These are phyloP conservation scores for Dallia pectoralis DNA, from an alignment of 2,797 vertebrate genomes.

Conservation along the genomic window DNA sequence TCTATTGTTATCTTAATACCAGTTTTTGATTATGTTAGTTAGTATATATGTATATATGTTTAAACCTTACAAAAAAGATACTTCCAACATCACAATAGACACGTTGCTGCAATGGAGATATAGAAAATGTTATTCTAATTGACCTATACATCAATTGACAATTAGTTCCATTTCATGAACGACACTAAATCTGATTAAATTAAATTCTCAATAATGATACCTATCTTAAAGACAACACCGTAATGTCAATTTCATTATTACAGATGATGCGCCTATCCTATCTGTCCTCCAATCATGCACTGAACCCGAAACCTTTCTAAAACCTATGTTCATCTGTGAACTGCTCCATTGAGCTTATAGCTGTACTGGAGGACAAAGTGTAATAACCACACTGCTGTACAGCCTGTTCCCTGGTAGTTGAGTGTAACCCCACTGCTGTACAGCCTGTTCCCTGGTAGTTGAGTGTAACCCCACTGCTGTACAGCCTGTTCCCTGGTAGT, in stretches of 20 bases:
- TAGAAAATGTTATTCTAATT: not conserved
- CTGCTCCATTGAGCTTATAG: not conserved
- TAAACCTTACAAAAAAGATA: no score
- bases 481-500: constrained; percentile 72
- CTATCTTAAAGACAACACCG: no score
- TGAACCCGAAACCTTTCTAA: constrained; percentile 6
- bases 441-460: constrained; percentile 70
- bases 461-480: constrained; percentile 33
- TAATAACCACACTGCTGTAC: constrained; percentile 50
- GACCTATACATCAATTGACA: not conserved
- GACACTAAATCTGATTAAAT: no score
- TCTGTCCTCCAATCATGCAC: not conserved
- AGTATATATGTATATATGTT: no score
- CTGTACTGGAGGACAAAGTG: constrained; percentile 50
- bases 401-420: constrained; percentile 69
- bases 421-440: constrained; percentile 41
- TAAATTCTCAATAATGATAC: no score
- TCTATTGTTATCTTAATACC: no score
- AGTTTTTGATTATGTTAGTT: no score
- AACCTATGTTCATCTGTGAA: constrained; percentile 41
- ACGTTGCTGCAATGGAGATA: not conserved
- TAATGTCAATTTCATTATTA: not conserved
- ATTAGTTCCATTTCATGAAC: not conserved
- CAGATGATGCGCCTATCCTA: constrained; percentile 14
- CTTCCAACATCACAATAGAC: not conserved